Percentiles rank a stretch among this genome's conserved stretches.
Conservation (phyloP, 1,140 invertebrate species). For the Meloidogyne floridensis region DNA sequence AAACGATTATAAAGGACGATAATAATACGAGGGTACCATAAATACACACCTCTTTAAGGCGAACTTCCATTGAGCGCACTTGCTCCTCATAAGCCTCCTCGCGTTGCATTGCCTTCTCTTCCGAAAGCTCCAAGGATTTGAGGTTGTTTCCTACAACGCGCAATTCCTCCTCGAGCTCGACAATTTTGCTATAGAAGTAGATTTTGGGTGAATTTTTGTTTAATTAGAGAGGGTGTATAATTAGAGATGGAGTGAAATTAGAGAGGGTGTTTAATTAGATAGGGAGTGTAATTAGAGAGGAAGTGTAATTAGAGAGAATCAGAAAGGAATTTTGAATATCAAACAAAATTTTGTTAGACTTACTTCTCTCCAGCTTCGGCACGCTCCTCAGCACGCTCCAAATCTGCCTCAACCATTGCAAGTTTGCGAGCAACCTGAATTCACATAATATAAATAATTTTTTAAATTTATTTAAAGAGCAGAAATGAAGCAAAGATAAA, state of each 20-base stretch:
- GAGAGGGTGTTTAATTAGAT: not conserved
- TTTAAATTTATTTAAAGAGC: not conserved
- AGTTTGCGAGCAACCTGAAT: slow-evolving; percentile 98
- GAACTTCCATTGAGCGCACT: slow-evolving; percentile 89
- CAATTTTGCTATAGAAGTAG: slow-evolving; percentile 85
- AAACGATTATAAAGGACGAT: not conserved
- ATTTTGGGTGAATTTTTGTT: not conserved
- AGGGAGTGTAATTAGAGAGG: not conserved
- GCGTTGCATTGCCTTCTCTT: slow-evolving; percentile 89
- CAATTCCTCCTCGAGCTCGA: slow-evolving; percentile 97
- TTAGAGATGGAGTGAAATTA: too few relatives aligned
- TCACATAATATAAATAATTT: not conserved
- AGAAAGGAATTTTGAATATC: too few relatives aligned
- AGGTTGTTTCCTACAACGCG: slow-evolving; percentile 85
- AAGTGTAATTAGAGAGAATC: not conserved
- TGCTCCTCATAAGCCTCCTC: slow-evolving; percentile 99
- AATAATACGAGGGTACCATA: not conserved
- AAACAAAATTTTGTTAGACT: slow-evolving; percentile 60
- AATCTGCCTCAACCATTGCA: slow-evolving; percentile 99
- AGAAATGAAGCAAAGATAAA: not conserved
- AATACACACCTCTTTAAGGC: slow-evolving; percentile 90
- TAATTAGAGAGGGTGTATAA: not conserved
- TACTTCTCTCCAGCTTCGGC: slow-evolving; percentile 99
- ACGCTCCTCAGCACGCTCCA: slow-evolving; percentile 99
- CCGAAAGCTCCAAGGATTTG: slow-evolving; percentile 92